Conservation (phyloP, 2,113 vertebrate genomes). For the Trinectes maculatus region DNA sequence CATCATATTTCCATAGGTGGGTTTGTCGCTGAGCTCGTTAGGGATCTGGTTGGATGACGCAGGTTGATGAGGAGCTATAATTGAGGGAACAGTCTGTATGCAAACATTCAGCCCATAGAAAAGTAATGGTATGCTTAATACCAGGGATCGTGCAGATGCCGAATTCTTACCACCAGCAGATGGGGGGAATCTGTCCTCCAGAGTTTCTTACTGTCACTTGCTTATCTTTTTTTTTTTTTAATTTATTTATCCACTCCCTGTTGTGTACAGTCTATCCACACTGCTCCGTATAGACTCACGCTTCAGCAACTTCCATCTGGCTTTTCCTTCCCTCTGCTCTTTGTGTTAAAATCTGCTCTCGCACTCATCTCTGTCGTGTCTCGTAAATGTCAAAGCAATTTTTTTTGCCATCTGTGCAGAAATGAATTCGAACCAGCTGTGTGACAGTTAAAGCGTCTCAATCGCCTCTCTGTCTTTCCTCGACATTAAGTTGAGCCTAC, state of each 20-base stretch:
- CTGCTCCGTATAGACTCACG: too few species aligned
- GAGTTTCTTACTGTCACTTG: too few species aligned
- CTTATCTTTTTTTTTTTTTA: too few species aligned
- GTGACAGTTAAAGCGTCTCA: conserved; percentile 9
- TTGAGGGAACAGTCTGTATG: background rate
- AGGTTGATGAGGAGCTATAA: background rate
- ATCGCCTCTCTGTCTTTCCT: background rate
- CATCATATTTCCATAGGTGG: too few species aligned
- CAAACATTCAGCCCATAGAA: background rate
- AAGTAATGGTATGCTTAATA: too few species aligned
- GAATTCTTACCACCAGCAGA: too few species aligned
- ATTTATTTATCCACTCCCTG: too few species aligned
- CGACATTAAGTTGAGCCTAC: conserved; percentile 1
- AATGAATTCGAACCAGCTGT: conserved; percentile 2
- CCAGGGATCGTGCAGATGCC: too few species aligned
- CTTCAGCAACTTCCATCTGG: too few species aligned
- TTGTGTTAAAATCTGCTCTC: background rate
- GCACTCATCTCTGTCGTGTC: background rate
- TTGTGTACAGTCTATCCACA: background rate
- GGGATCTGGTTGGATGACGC: background rate
- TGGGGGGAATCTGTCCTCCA: too few species aligned
- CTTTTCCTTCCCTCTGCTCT: background rate
- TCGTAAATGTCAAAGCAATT: conserved; percentile 35
- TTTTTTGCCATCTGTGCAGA: conserved; percentile 32
- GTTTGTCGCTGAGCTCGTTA: too few species aligned